Evolutionary conservation across 2,113 vertebrate genomes (phyloP), one percentile per base, ranked within the genome.

Genomic region (Cyprinus carpio): DNA sequence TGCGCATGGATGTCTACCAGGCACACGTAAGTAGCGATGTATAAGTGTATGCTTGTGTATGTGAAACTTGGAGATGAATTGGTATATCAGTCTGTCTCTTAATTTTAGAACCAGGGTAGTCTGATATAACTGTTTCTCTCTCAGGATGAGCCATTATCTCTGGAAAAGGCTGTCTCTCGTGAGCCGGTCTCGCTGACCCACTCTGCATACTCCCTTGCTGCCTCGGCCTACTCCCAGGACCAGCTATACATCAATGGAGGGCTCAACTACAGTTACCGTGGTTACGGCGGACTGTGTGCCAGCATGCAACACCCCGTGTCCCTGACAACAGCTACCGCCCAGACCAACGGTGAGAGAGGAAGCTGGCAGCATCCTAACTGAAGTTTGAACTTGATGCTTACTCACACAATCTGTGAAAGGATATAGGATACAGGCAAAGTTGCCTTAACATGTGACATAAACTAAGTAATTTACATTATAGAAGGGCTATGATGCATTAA

Each of bases 1-100:
- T 99, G 97, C 95, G 98, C 20, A 95, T 99, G 86, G 98, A 99
- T 86, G 94, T 96, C 91, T 98, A 98, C 93, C 98, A 95, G 90
- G 93, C 95, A 51, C 94, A 96, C 92, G 98, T 99, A 91, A 92
- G 89, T 78, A 65, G 49, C 81, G 77, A 23, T 83, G 86, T 84
- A 58, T 80, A 67, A 40, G 31, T 49, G 54, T 62, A 43, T 76
- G 86, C 0, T 3, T 43, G 3, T 43, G 72, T 87, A 58, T 83
- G 49, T 83, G 67, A 34, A 54, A 20, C 82, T 82, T 72, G 15
- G 49, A 64, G 8, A 40, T 43, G 40, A 2, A 10, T 43, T 43
- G 40, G 60, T 56, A 7, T 40, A 10, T 43, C 40, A 43, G 40
- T 43, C 10, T 46, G 43, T 46, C 43, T 12, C 43, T 46, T 46